Evolutionary conservation across 2,113 vertebrate species (phyloP).

Genomic region (Epinephelus lanceolatus): DNA sequence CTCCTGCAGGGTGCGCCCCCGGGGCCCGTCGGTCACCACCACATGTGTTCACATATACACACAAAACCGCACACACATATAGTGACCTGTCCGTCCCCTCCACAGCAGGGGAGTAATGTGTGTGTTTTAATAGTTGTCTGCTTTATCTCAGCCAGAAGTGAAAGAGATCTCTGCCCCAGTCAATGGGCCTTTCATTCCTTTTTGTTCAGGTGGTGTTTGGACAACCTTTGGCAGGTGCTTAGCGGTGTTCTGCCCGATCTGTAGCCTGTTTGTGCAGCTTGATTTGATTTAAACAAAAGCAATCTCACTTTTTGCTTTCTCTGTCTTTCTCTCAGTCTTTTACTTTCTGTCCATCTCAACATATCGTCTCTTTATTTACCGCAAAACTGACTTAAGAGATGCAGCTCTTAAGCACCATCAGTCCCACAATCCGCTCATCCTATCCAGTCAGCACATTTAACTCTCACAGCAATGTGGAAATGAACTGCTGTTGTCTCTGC

Average conservation of each 20-base stretch:
- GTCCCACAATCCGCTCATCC: constrained; percentile 1
- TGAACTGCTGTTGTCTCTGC: background rate
- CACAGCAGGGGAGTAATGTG: constrained; percentile 27
- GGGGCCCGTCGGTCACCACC: constrained; percentile 38
- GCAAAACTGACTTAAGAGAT: background rate
- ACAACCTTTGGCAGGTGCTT: constrained; percentile 69
- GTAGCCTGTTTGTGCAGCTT: constrained; percentile 52
- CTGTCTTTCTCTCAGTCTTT: background rate
- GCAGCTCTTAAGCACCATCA: background rate
- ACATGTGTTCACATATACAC: constrained; percentile 12
- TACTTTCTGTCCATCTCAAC: background rate
- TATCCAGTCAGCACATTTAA: constrained; percentile 9
- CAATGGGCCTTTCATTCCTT: constrained; percentile 66
- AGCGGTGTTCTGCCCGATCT: constrained; percentile 32
- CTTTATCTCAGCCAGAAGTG: constrained; percentile 62
- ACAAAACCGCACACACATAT: constrained; percentile 1
- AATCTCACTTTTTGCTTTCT: background rate
- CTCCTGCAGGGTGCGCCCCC: constrained; percentile 47
- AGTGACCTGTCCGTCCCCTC: constrained; percentile 7
- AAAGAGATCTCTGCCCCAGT: constrained; percentile 59
- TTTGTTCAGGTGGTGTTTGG: constrained; percentile 64
- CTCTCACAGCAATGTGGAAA: background rate
- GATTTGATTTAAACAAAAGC: constrained; percentile 43
- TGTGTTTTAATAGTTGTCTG: constrained; percentile 65
- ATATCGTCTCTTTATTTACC: background rate